Evolutionary conservation across 1,140 invertebrate species (phyloP), one percentile per base, ranked within the genome.

Genomic region (Elysia chlorotica): DNA sequence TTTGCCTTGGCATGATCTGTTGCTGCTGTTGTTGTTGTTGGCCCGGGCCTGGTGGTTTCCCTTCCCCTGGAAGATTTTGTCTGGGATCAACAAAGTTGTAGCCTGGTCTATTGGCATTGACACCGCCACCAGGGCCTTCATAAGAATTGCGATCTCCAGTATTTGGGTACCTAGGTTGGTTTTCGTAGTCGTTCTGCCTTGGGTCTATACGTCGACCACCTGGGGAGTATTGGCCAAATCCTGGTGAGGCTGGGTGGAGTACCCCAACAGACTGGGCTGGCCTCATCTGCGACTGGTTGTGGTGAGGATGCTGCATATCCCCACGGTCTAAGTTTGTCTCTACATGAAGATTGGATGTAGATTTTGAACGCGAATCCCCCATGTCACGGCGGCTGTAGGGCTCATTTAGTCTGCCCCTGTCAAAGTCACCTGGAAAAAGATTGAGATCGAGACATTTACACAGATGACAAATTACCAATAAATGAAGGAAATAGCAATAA

Each of bases 281-380:
- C 10, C 77, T 72, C 77, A 85, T 82, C 6, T 74, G 54, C 10
- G 37, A 62, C 5, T 74, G 41, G 10, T 70, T 19, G 72, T 71
- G 6, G 28, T 69, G 21, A 35, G 41, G 56, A n/a, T n/a, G n/a
- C n/a, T 59, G 54, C 35, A 61, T 53, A 54, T 79, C 78, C 38
- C 56, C 66, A 2, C 76, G 75, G 30, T 80, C 77, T 37, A 80
- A 79, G 5, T 77, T 77, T n/a, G 78, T 79, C 65, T 84, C 81
- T 72, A 82, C 78, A 38, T 78, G 75, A 19, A 85, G 78, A 66
- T 82, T 83, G 10, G 82, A 81, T 28, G 83, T 83, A 14, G 83
- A 85, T 63, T 82, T 83, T 17, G 83, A 82, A 38, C 81, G 79
- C 5, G 76, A 74, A 35, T 81, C 83, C 41, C 76, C 68, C 28